Base-by-base conservation (phyloP, 37 sponge, comb jelly and placozoan genomes). In the Ephydatia muelleri region DNA sequence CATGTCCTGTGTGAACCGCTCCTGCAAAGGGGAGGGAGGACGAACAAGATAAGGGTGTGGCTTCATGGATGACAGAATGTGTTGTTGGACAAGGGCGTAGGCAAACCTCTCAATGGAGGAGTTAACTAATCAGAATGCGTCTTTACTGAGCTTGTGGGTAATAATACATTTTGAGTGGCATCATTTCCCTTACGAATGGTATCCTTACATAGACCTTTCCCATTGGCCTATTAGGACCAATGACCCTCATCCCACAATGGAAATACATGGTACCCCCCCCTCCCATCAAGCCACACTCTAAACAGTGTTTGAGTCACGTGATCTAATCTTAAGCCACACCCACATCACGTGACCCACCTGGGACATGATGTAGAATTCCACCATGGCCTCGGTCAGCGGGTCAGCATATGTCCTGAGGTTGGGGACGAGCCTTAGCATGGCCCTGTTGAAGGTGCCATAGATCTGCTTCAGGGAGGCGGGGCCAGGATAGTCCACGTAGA, bases 401-500 rank as follows among this genome's bases (percentile, higher is more conserved):
- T 98, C 93, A 30, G 92, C 87, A 77, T 91, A 98, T 26, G 88
- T 86, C 31, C 94, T 65, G 28, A 98, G 93, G 78, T 83, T 88
- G 13, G 99, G 99, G 4, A 98, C 94, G 34, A 94, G 83, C 0
- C 96, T 85, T 65, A 98, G 80, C 95, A 98, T 94, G 76, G 99
- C 96, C 70, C 99, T 82, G 86, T 98, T 98, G 88, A 96, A 98
- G 27, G 99, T 98, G 32, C 99, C 99, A 39, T 98, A 98, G 82
- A 98, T 98, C 94, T 98, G 99, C 47, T 47, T 83, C 71, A 98
- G 90, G 29, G 99, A 98, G 65, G 87, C 83, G 11, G 88, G 78
- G 25, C 93, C 99, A 38, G 99, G 99, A 70, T 98, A 98, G 91
- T 98, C 99, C 30, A 98, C 99, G 77, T 98, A 98, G 71, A 98